Conservation (phyloP, 2,797 vertebrate species). For the Pangasius macronema region DNA sequence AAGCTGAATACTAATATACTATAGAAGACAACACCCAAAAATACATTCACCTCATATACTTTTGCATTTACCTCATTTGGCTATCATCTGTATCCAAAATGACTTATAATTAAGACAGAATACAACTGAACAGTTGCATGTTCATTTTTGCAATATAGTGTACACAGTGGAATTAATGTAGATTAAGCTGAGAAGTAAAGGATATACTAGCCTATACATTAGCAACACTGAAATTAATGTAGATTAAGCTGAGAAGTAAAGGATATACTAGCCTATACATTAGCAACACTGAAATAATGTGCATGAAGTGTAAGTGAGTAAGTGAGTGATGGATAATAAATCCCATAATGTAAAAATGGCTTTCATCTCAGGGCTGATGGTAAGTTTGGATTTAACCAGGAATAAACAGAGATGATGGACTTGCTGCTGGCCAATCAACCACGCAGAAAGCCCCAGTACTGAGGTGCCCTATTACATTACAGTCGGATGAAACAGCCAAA, state of each 20-base stretch:
- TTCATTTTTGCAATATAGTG: not conserved
- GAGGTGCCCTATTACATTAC: slow-evolving; percentile 66
- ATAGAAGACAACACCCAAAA: not conserved
- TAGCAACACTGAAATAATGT: not conserved
- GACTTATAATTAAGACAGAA: not conserved
- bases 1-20: not conserved
- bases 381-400: slow-evolving; percentile 1
- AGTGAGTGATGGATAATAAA: not conserved
- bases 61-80: not conserved
- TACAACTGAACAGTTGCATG: not conserved
- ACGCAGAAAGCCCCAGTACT: slow-evolving; percentile 58
- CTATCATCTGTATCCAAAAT: not conserved
- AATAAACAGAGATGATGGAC: slow-evolving; percentile 8
- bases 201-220: not conserved
- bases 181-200: not conserved
- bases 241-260: not conserved
- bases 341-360: not conserved
- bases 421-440: slow-evolving; percentile 36
- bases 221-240: not conserved
- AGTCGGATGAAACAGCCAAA: slow-evolving; percentile 70
- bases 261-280: not conserved
- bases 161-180: not conserved
- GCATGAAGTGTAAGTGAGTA: not conserved
- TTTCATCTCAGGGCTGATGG: not conserved
- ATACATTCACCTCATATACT: not conserved